A percentile compares a stretch with the other conserved stretches of the same genome.
These are phyloP conservation scores for Halyomorpha halys DNA, from an alignment of 1,140 invertebrate species.

Conservation along the genomic window DNA sequence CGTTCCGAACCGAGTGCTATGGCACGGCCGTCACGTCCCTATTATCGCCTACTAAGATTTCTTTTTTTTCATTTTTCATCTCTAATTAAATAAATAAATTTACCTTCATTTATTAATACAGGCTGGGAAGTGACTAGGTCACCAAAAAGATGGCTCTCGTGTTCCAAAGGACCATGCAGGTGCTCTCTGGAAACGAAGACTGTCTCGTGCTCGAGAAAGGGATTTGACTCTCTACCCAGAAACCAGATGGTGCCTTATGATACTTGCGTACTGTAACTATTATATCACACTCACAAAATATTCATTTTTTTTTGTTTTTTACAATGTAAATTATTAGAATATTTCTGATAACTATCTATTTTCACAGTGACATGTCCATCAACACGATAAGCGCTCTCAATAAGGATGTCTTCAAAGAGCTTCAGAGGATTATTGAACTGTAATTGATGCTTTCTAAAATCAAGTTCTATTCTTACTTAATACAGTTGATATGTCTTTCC, in stretches of 20 bases:
- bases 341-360: background rate
- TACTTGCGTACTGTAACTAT: slow-evolving; percentile 48
- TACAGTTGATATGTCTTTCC: too few relatives aligned
- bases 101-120: slow-evolving; percentile 31
- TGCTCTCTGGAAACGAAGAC: slow-evolving; percentile 51
- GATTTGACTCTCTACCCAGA: slow-evolving; percentile 49
- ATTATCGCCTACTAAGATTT: too few relatives aligned
- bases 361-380: slow-evolving; percentile 59
- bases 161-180: slow-evolving; percentile 55
- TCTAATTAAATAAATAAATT: too few relatives aligned
- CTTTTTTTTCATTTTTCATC: too few relatives aligned
- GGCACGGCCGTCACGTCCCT: too few relatives aligned
- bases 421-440: slow-evolving; percentile 55
- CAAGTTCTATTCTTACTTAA: too few relatives aligned
- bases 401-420: slow-evolving; percentile 57
- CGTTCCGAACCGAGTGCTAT: too few relatives aligned
- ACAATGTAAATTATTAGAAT: too few relatives aligned
- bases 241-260: slow-evolving; percentile 58
- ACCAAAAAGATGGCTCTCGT: slow-evolving; percentile 48
- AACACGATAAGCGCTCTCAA: slow-evolving; percentile 61
- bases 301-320: too few relatives aligned
- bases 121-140: slow-evolving; percentile 51
- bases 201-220: slow-evolving; percentile 60
- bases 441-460: slow-evolving; percentile 23
- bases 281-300: too few relatives aligned